phyloP scores from a whole-genome alignment of 1,140 invertebrate species.

The Hypsibius dujardini region DNA sequence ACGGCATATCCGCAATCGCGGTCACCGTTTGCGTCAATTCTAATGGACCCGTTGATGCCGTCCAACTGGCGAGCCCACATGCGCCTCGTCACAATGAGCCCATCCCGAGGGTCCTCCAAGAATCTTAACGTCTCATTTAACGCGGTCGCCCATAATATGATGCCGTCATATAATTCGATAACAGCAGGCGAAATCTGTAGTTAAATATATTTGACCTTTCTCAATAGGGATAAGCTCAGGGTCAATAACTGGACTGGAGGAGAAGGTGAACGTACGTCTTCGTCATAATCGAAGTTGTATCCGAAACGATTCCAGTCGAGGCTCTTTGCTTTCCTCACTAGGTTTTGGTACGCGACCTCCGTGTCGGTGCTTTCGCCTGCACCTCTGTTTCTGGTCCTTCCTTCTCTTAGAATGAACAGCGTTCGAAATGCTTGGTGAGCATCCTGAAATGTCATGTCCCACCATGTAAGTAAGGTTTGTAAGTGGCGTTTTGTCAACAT shows the following conservation, averaged over 20 bases:
- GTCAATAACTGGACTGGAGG: background rate
- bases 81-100: slow-evolving; percentile 50
- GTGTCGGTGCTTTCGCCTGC: background rate
- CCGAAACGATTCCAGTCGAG: slow-evolving; percentile 4
- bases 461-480: no score
- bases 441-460: background rate
- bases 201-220: background rate
- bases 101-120: slow-evolving; percentile 54
- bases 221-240: background rate
- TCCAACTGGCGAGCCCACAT: slow-evolving; percentile 51
- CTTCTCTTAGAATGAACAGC: background rate
- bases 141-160: slow-evolving; percentile 75
- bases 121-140: slow-evolving; percentile 65
- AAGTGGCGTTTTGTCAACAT: no score
- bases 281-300: background rate
- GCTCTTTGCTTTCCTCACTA: background rate
- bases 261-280: background rate
- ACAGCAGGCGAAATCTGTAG: background rate
- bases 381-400: no score
- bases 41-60: slow-evolving; percentile 77
- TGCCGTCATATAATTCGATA: slow-evolving; percentile 58
- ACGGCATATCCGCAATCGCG: slow-evolving; percentile 73
- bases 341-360: background rate
- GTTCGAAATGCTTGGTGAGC: background rate
- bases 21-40: slow-evolving; percentile 73